phyloP scores from a whole-genome alignment of 2,797 vertebrate genomes.

The Sciurus vulgaris region DNA sequence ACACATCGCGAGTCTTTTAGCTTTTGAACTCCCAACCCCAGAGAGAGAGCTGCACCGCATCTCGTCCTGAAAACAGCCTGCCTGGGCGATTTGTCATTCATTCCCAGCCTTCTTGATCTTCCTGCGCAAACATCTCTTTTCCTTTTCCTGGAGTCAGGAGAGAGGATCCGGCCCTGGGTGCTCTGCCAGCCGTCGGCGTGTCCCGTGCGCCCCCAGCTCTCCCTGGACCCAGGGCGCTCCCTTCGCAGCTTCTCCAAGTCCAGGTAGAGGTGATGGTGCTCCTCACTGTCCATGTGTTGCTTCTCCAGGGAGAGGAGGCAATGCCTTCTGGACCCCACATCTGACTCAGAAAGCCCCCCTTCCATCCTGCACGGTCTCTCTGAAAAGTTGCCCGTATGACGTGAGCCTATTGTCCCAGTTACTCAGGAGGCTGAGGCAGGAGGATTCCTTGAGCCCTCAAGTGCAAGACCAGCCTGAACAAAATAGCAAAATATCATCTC shows the following conservation, averaged over 20 bases:
- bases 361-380: not conserved
- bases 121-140: not conserved
- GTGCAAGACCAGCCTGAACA: too few species aligned
- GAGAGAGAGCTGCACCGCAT: not conserved
- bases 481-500: not conserved
- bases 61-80: not conserved
- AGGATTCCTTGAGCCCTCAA: not conserved
- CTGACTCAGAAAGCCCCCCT: not conserved
- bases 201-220: fast-evolving
- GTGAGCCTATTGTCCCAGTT: not conserved
- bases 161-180: fast-evolving
- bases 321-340: too few species aligned
- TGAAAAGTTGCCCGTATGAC: too few species aligned
- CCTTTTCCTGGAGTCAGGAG: not conserved
- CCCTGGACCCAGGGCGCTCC: not conserved
- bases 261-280: too few species aligned
- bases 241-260: not conserved
- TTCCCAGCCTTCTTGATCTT: too few species aligned
- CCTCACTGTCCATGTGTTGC: not conserved
- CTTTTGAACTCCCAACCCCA: not conserved
- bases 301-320: not conserved
- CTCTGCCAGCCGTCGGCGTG: fast-evolving
- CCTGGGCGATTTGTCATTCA: not conserved
- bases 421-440: not conserved
- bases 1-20: not conserved